Evolutionary conservation across 2,797 vertebrate genomes (phyloP).

Genomic region (Natrix natrix): DNA sequence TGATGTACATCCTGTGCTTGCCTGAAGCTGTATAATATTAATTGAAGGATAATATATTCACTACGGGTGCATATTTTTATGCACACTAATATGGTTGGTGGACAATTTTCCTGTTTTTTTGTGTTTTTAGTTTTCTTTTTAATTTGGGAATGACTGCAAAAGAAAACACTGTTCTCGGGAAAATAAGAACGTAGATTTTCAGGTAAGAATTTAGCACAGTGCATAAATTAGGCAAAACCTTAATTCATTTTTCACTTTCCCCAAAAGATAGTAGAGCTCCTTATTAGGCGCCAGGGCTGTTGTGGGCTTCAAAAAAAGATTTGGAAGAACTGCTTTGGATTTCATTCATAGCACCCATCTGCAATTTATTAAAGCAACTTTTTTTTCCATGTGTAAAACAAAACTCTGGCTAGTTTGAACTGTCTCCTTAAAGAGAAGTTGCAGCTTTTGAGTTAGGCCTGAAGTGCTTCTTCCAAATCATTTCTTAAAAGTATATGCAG

Average conservation of each 20-base stretch:
- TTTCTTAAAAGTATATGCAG: not conserved
- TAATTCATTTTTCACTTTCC: not conserved
- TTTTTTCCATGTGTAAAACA: not conserved
- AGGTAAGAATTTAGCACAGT: not conserved
- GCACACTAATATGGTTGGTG: not conserved
- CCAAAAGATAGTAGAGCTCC: not conserved
- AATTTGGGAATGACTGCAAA: not conserved
- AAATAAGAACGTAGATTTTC: conserved; percentile 2
- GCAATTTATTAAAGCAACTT: not conserved
- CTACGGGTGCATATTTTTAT: not conserved
- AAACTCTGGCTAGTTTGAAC: not conserved
- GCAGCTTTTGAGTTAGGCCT: not conserved
- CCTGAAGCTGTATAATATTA: not conserved
- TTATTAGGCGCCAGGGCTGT: not conserved
- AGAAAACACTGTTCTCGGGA: not conserved
- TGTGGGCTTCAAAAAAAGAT: not conserved
- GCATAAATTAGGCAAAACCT: not conserved
- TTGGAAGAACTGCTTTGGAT: not conserved
- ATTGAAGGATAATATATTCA: not conserved
- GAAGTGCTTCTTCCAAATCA: not conserved
- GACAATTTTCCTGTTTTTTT: not conserved
- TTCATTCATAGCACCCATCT: not conserved
- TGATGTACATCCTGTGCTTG: not conserved
- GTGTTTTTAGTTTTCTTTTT: not conserved
- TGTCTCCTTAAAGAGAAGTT: not conserved